Base-by-base conservation (phyloP, 1,140 invertebrate species). In the Eriosoma lanigerum region DNA sequence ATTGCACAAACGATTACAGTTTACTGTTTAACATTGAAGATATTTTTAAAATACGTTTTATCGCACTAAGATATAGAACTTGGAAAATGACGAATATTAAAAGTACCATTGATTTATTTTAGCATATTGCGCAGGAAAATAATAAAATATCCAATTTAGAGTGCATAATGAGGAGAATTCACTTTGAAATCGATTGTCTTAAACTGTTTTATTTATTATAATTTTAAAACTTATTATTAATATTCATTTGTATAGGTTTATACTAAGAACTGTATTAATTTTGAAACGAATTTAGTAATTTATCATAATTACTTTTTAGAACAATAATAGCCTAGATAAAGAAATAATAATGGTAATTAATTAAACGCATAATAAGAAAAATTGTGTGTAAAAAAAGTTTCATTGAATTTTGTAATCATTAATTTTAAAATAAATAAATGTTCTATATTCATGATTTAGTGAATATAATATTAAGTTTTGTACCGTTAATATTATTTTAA, bases 351-450 rank as follows among this genome's bases (percentile, higher is more conserved):
- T 38, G 8, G 8, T 15, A 21, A 12, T 68, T 68, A 68, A 68
- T 68, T 68, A 17, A 68, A 68, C 1, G 24, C 4, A 68, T 46
- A 46, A 48, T 24, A 8, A 24, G 24, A 68, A 21, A 48, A 46
- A 24, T 48, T 21, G 15, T 15, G n/a, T 8, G 13, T 12, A 21
- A 0, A 24, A 68, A 68, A 68, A 68, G n/a, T 1, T 68, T 68
- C 13, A 68, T 58, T 58, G 54, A 58, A 13, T 21, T 48, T n/a
- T 46, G 38, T 46, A 46, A 46, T 24, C n/a, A 68, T 68, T 68
- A 12, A 68, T 46, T 46, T 68, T 44, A 44, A 66, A 66, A 21
- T 44, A 46, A 66, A 64, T 64, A 44, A n/a, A 38, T 44, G 38
- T 68, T 68, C 19, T 21, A 48, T 24, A 24, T 8, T 38, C 32